Evolutionary conservation across 1,140 invertebrate genomes (phyloP), one percentile per base, ranked within the genome.

Genomic region (Drosophila sp.): DNA sequence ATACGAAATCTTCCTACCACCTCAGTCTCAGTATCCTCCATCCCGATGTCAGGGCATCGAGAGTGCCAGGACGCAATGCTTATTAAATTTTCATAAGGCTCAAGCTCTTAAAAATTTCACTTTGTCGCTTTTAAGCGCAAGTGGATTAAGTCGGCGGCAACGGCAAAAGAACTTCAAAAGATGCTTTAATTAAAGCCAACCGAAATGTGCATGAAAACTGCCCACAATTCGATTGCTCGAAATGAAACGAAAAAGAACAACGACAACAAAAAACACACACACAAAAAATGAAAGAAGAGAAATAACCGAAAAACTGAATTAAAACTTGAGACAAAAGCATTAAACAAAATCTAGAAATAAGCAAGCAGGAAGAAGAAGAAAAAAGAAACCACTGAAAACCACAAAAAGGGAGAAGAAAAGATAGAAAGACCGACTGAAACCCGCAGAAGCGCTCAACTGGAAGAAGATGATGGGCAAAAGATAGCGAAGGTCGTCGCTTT

Each of bases 1-100:
- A 61, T 44, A 35, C 60, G 40, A 27, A 41, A 44, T 41, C 60
- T 61, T 61, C 30, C 27, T 29, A 11, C 40, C 60, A 50, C 44
- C 44, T 25, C 23, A 25, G 5, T 35, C 33, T 6, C 11, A 5
- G n/a, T 7, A 47, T 47, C 44, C 17, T 50, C 23, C 62, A 41
- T 38, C 61, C 54, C 66, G 33, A 35, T 57, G 47, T 47, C 44
- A 23, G 8, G 44, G 27, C 50, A 61, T 70, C 58, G 62, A 69
- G 62, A 69, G 71, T 61, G 41, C 50, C 62, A 56, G 72, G 66
- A 60, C 64, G 55, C 60, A 68, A 63, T 76, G 72, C 79, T 87
- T 86, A 86, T 86, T 86, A 86, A 83, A 87, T 87, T 86, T 86
- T 86, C 79, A 86, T 89, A 82, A 76, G 72, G 65, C 74, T 50